Conservation (phyloP, 2,888 invertebrate species). For the Petrolisthes manimaculis region DNA sequence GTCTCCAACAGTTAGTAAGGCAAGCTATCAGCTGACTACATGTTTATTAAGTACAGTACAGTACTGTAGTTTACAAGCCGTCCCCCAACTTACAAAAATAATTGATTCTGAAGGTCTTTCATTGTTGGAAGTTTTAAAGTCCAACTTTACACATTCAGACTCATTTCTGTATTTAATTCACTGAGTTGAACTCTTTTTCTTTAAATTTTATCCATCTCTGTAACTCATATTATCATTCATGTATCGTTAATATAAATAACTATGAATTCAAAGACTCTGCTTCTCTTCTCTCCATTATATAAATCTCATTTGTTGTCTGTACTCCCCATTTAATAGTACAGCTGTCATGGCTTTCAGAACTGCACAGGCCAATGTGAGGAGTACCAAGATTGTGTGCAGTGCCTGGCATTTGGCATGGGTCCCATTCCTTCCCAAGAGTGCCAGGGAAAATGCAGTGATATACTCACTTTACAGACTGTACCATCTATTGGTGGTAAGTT, state of each 20-base stretch:
- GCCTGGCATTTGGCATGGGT: constrained; percentile 88
- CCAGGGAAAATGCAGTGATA: constrained; percentile 73
- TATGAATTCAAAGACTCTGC: not conserved
- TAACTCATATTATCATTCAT: not conserved
- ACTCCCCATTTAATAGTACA: not conserved
- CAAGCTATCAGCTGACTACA: too few species aligned
- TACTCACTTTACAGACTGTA: not conserved
- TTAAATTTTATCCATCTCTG: too few species aligned
- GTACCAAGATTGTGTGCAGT: constrained; percentile 93
- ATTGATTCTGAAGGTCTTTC: too few species aligned
- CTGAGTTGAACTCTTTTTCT: too few species aligned
- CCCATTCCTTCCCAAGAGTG: constrained; percentile 74
- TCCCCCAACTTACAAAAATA: too few species aligned
- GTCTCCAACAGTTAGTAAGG: too few species aligned
- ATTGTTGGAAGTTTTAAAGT: too few species aligned
- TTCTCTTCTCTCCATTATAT: not conserved
- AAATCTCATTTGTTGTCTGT: not conserved
- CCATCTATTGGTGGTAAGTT: constrained; percentile 2
- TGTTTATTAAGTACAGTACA: too few species aligned
- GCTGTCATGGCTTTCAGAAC: constrained; percentile 74
- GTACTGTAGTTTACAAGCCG: too few species aligned
- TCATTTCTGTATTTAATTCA: too few species aligned
- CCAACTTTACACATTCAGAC: too few species aligned
- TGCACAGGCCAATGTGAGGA: constrained; percentile 92
- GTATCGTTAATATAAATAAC: not conserved